phyloP scores from a whole-genome alignment of 1,140 invertebrate genomes.

The Drosophila repletoides region DNA sequence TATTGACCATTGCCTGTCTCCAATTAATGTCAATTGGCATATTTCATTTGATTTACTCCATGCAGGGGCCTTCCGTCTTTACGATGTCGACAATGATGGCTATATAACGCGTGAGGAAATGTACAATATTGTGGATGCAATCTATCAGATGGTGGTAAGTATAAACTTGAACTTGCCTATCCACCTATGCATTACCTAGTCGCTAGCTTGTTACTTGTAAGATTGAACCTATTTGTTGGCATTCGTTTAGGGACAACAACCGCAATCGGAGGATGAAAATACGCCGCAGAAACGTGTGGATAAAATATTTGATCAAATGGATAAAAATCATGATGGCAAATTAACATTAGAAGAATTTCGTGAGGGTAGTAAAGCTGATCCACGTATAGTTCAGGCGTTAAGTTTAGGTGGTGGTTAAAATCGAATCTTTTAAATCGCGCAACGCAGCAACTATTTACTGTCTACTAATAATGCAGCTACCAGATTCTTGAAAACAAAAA shows the following conservation, averaged over 20 bases:
- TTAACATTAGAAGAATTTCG: slow-evolving; percentile 98
- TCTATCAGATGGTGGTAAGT: slow-evolving; percentile 99
- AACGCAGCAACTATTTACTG: slow-evolving; percentile 12
- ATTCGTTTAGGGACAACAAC: slow-evolving; percentile 90
- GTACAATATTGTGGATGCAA: slow-evolving; percentile 99
- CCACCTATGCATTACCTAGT: neutral
- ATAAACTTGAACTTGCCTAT: neutral
- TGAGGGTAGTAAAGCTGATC: slow-evolving; percentile 99
- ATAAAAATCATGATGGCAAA: slow-evolving; percentile 99
- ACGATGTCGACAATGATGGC: slow-evolving; percentile 98
- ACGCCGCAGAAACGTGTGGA: slow-evolving; percentile 97
- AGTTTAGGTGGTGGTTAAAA: slow-evolving; percentile 89
- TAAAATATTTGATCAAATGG: slow-evolving; percentile 99
- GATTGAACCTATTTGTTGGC: neutral
- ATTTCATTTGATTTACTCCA: slow-evolving; percentile 12
- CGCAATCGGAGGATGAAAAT: slow-evolving; percentile 95
- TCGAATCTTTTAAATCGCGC: slow-evolving; percentile 15
- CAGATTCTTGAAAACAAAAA: slow-evolving; percentile 15
- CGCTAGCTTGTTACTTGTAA: too few species aligned
- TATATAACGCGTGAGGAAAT: slow-evolving; percentile 99
- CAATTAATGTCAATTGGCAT: slow-evolving; percentile 29
- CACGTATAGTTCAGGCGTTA: slow-evolving; percentile 98
- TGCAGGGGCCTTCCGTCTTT: slow-evolving; percentile 97
- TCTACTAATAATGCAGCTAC: slow-evolving; percentile 22
- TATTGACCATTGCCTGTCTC: neutral